Conservation (phyloP, 2,797 vertebrate genomes). For the Prionace glauca region DNA sequence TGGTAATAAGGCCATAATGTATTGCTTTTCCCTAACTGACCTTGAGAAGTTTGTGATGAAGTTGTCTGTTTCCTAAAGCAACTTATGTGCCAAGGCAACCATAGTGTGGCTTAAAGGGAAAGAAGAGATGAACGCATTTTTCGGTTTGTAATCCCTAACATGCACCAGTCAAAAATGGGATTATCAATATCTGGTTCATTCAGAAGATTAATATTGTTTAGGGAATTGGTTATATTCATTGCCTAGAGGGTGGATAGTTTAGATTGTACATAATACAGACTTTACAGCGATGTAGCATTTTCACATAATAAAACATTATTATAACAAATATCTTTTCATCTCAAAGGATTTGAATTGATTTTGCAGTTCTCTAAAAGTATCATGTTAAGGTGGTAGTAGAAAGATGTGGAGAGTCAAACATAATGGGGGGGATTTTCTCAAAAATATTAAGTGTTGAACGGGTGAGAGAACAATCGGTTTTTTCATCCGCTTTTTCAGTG, state of each 20-base stretch:
- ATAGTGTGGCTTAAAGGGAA: background rate
- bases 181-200: background rate
- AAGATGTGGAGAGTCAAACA: background rate
- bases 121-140: background rate
- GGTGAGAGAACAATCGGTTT: too few species aligned
- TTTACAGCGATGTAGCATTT: background rate
- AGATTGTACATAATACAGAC: background rate
- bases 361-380: background rate
- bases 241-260: background rate
- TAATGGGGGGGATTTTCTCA: too few species aligned
- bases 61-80: background rate
- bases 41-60: too few species aligned
- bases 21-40: too few species aligned
- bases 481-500: too few species aligned
- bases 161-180: background rate
- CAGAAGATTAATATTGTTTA: background rate
- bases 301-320: background rate
- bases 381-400: background rate
- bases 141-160: background rate
- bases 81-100: background rate
- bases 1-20: too few species aligned
- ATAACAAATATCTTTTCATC: background rate
- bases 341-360: background rate
- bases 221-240: background rate
- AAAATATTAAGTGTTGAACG: too few species aligned